phyloP scores from a whole-genome alignment of 2,113 vertebrate genomes.

The Propithecus coquereli region DNA sequence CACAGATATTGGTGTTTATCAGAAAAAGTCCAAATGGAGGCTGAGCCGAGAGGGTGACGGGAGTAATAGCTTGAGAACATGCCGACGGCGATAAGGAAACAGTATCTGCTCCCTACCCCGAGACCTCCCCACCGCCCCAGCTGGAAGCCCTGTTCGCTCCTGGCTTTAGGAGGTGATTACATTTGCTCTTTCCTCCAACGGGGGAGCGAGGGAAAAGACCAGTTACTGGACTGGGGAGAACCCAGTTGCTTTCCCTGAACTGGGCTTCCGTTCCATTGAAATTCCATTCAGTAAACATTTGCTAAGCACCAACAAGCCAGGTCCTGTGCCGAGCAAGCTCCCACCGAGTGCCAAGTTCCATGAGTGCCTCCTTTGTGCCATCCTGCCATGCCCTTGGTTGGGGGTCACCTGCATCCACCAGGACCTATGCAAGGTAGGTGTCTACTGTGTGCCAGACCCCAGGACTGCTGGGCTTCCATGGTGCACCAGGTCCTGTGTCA shows the following conservation, averaged over 20 bases:
- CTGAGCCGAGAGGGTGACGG: constrained; percentile 57
- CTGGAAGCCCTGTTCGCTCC: background rate
- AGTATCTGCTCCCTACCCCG: constrained; percentile 19
- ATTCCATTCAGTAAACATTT: background rate
- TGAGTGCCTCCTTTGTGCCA: background rate
- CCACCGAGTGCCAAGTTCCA: background rate
- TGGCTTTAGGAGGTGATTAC: background rate
- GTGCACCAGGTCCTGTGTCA: background rate
- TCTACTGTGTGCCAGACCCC: background rate
- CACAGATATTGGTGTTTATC: constrained; percentile 79
- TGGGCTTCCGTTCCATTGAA: background rate
- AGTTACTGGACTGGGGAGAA: background rate
- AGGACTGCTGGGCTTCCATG: background rate
- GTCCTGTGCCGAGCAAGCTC: background rate
- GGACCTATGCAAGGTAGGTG: background rate
- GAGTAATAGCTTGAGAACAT: constrained; percentile 72
- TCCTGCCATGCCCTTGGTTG: background rate
- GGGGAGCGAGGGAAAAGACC: background rate
- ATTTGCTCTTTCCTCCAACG: background rate
- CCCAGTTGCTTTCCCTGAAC: background rate
- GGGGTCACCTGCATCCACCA: background rate
- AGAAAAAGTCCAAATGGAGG: constrained; percentile 75
- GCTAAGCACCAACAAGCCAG: background rate
- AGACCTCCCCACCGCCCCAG: background rate
- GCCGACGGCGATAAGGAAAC: constrained; percentile 64